Evolutionary conservation across 2,888 invertebrate species (phyloP).

Genomic region (Spicauda simplicius): DNA sequence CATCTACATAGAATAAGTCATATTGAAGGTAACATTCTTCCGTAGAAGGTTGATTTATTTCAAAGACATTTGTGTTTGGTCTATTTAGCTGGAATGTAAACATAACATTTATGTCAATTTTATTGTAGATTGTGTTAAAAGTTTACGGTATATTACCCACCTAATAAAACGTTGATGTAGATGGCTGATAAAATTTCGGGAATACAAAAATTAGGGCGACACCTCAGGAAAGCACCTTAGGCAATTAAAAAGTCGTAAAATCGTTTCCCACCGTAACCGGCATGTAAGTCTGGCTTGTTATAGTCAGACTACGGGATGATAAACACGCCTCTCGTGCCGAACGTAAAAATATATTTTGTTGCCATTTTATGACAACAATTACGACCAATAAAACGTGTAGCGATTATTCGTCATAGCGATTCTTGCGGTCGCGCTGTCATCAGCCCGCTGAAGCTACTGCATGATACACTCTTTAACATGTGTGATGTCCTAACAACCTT

Average conservation of each 20-base stretch:
- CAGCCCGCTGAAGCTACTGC: slow-evolving; percentile 59
- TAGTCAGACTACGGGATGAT: slow-evolving; percentile 68
- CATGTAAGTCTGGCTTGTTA: slow-evolving; percentile 67
- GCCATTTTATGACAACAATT: slow-evolving; percentile 84
- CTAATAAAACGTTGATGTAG: slow-evolving; percentile 12
- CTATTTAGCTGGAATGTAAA: background rate
- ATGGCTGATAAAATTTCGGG: slow-evolving; percentile 1
- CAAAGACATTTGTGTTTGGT: background rate
- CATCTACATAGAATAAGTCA: background rate
- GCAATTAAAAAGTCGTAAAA: slow-evolving; percentile 78
- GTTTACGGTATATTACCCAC: background rate
- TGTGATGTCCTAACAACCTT: slow-evolving; percentile 41
- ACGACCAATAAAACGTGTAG: slow-evolving; percentile 83
- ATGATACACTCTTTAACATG: slow-evolving; percentile 27
- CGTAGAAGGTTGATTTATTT: background rate
- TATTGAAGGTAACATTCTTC: background rate
- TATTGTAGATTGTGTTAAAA: background rate
- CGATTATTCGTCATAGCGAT: slow-evolving; percentile 80
- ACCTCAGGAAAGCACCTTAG: slow-evolving; percentile 52
- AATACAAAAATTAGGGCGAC: slow-evolving; percentile 25
- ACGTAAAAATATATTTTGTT: slow-evolving; percentile 83
- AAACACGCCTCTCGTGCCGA: slow-evolving; percentile 79
- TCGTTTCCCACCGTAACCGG: slow-evolving; percentile 74
- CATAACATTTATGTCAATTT: background rate
- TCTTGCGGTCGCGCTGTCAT: slow-evolving; percentile 79